Conservation (phyloP, 2,888 invertebrate genomes). For the Priocnemis perturbator region DNA sequence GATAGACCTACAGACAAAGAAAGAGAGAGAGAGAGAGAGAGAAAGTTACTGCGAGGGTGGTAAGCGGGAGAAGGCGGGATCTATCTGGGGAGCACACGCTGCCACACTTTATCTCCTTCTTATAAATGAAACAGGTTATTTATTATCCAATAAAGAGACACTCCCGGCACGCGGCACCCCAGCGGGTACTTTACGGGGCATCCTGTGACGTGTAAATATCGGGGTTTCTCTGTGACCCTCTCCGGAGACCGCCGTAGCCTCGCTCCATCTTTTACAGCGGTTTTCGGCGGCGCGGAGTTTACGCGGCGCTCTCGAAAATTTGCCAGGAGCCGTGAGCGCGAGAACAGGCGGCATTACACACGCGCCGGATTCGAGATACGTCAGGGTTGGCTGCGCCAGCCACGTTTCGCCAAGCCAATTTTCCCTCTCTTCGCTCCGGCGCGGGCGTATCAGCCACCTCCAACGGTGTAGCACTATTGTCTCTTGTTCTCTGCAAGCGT, state of each 20-base stretch:
- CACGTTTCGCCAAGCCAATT: no score
- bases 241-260: slow-evolving; percentile 34
- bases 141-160: slow-evolving; percentile 71
- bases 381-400: no score
- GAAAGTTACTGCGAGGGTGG: no score
- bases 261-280: slow-evolving; percentile 43
- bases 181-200: slow-evolving; percentile 49
- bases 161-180: slow-evolving; percentile 55
- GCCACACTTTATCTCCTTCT: slow-evolving; percentile 62
- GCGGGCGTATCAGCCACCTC: no score
- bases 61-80: slow-evolving; percentile 13
- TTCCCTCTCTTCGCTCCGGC: no score
- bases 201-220: slow-evolving; percentile 65
- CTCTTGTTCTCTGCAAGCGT: no score
- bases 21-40: no score
- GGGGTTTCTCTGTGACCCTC: slow-evolving; percentile 50
- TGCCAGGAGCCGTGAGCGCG: no score
- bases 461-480: neutral
- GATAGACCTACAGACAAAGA: no score
- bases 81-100: slow-evolving; percentile 43
- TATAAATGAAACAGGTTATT: slow-evolving; percentile 70
- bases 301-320: slow-evolving; percentile 13
- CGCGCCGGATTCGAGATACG: no score
- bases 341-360: no score
- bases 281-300: slow-evolving; percentile 37